Conservation (phyloP, 2,888 invertebrate species). For the Erynnis tages region DNA sequence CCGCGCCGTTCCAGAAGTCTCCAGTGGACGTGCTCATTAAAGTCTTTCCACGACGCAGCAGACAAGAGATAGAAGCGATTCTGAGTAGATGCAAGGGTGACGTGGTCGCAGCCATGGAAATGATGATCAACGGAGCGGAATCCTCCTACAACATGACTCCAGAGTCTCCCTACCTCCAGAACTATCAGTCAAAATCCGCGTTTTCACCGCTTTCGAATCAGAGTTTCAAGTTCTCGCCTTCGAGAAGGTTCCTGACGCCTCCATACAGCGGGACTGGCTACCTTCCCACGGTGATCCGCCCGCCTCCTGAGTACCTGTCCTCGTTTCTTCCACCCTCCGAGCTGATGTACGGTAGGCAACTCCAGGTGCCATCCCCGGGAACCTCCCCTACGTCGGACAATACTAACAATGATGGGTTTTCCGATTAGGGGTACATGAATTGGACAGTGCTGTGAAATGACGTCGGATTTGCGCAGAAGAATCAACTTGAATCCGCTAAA, state of each 20-base stretch:
- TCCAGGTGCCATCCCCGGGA: constrained; percentile 71
- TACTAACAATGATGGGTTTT: constrained; percentile 75
- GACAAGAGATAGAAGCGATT: constrained; percentile 92
- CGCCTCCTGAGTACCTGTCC: constrained; percentile 74
- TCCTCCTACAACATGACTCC: constrained; percentile 63
- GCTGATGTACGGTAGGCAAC: constrained; percentile 70
- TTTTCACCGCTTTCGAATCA: constrained; percentile 87
- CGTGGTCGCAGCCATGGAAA: constrained; percentile 95
- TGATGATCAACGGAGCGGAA: constrained; percentile 87
- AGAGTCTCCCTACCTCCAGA: constrained; percentile 69
- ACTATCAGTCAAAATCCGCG: constrained; percentile 85
- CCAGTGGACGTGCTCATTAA: constrained; percentile 94
- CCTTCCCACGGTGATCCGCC: constrained; percentile 87
- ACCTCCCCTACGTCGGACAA: constrained; percentile 77
- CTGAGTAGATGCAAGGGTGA: constrained; percentile 93
- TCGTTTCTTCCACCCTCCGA: constrained; percentile 74
- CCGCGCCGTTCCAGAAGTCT: constrained; percentile 79
- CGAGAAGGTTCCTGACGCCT: constrained; percentile 90
- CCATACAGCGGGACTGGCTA: constrained; percentile 93
- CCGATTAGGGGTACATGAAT: constrained; percentile 62
- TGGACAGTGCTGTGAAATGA: constrained; percentile 49
- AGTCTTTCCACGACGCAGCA: constrained; percentile 93
- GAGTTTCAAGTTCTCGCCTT: constrained; percentile 84
- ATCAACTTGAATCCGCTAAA: no score
- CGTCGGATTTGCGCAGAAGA: no score